Conservation (phyloP, 2,113 vertebrate genomes). For the Eptesicus fuscus region DNA sequence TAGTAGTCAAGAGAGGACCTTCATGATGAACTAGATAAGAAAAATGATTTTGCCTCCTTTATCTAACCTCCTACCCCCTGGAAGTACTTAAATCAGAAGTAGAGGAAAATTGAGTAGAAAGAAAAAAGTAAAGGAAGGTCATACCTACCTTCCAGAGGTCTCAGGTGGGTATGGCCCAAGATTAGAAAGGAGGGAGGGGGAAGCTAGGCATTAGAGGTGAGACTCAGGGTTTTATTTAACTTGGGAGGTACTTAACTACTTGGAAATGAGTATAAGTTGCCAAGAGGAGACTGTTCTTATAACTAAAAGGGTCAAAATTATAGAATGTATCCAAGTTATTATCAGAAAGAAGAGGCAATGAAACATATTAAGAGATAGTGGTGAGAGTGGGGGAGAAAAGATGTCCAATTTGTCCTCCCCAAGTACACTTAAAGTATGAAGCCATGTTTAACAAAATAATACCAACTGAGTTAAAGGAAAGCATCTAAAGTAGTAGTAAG, state of each 20-base stretch:
- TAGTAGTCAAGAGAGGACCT: background rate
- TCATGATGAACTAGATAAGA: background rate
- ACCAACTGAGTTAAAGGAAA: background rate
- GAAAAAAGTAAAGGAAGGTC: background rate
- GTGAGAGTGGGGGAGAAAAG: accelerated
- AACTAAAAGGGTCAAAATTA: background rate
- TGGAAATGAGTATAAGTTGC: background rate
- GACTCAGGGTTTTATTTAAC: background rate
- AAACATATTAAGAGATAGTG: background rate
- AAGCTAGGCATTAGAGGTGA: background rate
- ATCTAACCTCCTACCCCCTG: background rate
- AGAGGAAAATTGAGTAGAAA: background rate
- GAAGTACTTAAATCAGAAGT: background rate
- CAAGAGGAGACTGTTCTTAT: background rate
- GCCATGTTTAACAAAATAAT: background rate
- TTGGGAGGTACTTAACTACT: background rate
- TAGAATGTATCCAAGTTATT: background rate
- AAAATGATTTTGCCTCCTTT: background rate
- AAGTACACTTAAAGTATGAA: background rate
- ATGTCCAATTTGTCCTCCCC: background rate
- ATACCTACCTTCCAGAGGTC: background rate
- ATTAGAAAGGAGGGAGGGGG: background rate
- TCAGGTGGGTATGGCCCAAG: background rate
- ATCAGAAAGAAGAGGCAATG: background rate
- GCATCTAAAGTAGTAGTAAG: background rate